phyloP scores from a whole-genome alignment of 2,888 invertebrate genomes.

The Aquatica leii region DNA sequence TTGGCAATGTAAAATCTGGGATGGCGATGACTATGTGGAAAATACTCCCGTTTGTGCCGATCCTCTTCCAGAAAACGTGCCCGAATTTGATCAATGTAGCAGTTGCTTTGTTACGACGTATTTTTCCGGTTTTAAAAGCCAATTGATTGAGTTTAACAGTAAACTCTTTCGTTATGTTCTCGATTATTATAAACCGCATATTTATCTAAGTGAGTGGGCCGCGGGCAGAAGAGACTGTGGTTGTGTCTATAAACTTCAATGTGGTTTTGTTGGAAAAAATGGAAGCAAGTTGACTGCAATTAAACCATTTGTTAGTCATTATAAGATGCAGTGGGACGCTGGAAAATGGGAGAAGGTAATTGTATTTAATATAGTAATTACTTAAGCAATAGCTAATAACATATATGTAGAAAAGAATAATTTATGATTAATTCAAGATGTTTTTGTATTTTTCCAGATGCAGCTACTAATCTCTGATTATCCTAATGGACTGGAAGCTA shows the following conservation, averaged over 20 bases:
- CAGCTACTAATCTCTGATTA: constrained; percentile 61
- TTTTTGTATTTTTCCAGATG: constrained; percentile 53
- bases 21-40: constrained; percentile 57
- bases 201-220: constrained; percentile 58
- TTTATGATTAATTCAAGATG: background rate
- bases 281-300: constrained; percentile 35
- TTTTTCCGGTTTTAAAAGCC: constrained; percentile 56
- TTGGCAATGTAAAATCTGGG: constrained; percentile 53
- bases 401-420: too few species aligned
- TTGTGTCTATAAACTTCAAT: constrained; percentile 51
- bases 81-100: constrained; percentile 49
- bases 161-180: constrained; percentile 57
- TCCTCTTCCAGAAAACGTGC: constrained; percentile 50
- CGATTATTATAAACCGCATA: constrained; percentile 60
- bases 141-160: constrained; percentile 58
- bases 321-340: constrained; percentile 47
- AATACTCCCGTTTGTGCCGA: constrained; percentile 59
- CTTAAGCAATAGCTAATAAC: too few species aligned
- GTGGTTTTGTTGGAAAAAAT: constrained; percentile 43
- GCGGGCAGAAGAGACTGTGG: constrained; percentile 58
- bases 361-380: background rate
- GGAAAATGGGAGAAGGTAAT: constrained; percentile 52
- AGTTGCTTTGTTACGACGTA: constrained; percentile 63
- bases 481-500: constrained; percentile 59
- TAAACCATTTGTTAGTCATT: constrained; percentile 35